Conservation (phyloP, 1,140 invertebrate genomes). For the Aphelenchoides besseyi region DNA sequence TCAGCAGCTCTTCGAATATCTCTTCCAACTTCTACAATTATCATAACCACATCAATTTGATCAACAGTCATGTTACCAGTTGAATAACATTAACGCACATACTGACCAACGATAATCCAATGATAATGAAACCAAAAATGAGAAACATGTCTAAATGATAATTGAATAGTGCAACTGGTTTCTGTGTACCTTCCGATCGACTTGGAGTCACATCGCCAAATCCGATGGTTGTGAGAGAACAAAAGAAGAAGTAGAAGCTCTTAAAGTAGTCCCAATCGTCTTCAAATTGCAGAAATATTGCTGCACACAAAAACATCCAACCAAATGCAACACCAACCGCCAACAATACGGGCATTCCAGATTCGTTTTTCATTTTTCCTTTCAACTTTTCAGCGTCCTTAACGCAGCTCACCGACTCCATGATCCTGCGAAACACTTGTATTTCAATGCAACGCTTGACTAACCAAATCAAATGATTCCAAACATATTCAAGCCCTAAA, state of each 20-base stretch:
- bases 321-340: conserved; percentile 58
- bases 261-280: conserved; percentile 63
- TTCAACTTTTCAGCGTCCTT: conserved; percentile 55
- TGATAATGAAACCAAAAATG: conserved; percentile 58
- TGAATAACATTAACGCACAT: conserved; percentile 63
- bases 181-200: conserved; percentile 58
- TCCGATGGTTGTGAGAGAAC: conserved; percentile 59
- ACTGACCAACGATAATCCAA: conserved; percentile 57
- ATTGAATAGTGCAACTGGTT: conserved; percentile 10
- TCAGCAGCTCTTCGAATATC: conserved; percentile 57
- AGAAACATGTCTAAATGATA: conserved; percentile 38
- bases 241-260: conserved; percentile 60
- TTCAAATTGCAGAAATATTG: conserved; percentile 61
- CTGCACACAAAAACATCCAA: conserved; percentile 62
- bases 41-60: neutral
- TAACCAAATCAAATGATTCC: conserved; percentile 50
- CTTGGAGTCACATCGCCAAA: conserved; percentile 62
- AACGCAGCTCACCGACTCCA: conserved; percentile 58
- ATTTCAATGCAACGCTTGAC: conserved; percentile 5
- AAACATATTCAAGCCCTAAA: conserved; percentile 39
- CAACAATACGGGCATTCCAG: conserved; percentile 59
- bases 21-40: conserved; percentile 49
- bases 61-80: conserved; percentile 21
- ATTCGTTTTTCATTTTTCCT: conserved; percentile 34
- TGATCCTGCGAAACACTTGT: conserved; percentile 35